A percentile compares a stretch with the other conserved stretches of the same genome.
These are phyloP conservation scores for Fregata magnificens DNA, from an alignment of 2,113 vertebrate genomes.

Conservation along the genomic window DNA sequence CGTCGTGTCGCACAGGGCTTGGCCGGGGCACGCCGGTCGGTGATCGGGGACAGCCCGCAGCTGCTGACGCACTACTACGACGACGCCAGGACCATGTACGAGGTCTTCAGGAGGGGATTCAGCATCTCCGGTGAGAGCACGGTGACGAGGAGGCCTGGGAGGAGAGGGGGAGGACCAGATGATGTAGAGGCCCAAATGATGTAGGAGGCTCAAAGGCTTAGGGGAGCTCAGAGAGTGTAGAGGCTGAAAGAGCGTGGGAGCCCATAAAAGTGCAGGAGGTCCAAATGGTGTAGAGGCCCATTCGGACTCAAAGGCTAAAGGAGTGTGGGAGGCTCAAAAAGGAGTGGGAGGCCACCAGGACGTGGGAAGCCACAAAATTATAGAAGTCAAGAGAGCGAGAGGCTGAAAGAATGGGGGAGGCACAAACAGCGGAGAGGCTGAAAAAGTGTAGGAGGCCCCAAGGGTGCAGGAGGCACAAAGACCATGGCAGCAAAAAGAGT, in stretches of 20 bases:
- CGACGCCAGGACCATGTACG: constrained; percentile 94
- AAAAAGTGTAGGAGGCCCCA: not conserved
- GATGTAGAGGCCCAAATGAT: no score
- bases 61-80: constrained; percentile 92
- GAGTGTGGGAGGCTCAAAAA: no score
- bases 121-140: constrained; percentile 87
- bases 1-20: constrained; percentile 38
- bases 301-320: not conserved
- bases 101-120: constrained; percentile 92
- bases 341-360: not conserved
- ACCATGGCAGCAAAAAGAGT: not conserved
- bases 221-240: not conserved
- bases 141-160: not conserved
- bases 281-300: not conserved
- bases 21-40: constrained; percentile 84
- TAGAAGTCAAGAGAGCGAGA: not conserved
- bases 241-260: not conserved
- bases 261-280: not conserved
- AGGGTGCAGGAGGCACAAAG: not conserved
- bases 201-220: not conserved
- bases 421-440: not conserved
- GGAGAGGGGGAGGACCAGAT: not conserved
- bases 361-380: not conserved
- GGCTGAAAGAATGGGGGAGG: not conserved
- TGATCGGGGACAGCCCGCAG: constrained; percentile 83